Evolutionary conservation across 92 coral and sea anemone genomes (phyloP).

Genomic region (Bergia sp.): DNA sequence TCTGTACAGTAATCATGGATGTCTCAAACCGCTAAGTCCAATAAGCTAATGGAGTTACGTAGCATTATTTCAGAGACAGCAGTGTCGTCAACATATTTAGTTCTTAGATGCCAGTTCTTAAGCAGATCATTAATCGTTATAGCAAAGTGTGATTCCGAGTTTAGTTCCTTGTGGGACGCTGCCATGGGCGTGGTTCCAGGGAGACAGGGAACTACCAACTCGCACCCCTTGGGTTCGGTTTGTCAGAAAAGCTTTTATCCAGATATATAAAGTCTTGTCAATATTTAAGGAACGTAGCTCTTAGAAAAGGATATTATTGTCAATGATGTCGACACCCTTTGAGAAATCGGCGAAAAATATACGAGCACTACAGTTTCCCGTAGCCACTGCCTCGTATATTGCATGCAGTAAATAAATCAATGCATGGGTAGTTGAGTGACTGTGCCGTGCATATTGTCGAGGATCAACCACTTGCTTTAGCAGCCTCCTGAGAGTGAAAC

Average conservation of each 20-base stretch:
- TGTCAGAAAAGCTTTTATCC: slow-evolving; percentile 46
- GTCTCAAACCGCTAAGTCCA: slow-evolving; percentile 49
- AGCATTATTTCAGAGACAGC: slow-evolving; percentile 26
- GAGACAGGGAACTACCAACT: slow-evolving; percentile 31
- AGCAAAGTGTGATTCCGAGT: slow-evolving; percentile 36
- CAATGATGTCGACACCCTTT: slow-evolving; percentile 32
- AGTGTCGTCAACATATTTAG: slow-evolving; percentile 43
- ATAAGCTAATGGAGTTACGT: slow-evolving; percentile 37
- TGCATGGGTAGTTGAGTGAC: too few species aligned
- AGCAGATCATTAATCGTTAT: slow-evolving; percentile 37
- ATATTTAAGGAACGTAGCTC: slow-evolving; percentile 37
- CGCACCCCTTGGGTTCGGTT: slow-evolving; percentile 37
- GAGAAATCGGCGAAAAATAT: slow-evolving; percentile 43
- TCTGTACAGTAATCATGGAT: slow-evolving; percentile 42
- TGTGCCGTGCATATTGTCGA: too few species aligned
- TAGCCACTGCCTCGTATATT: not conserved
- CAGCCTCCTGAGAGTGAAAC: too few species aligned
- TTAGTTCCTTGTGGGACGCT: slow-evolving; percentile 37
- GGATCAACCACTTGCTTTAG: too few species aligned
- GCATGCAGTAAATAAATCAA: too few species aligned
- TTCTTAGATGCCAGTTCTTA: slow-evolving; percentile 34
- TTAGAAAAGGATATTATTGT: slow-evolving; percentile 30
- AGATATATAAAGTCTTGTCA: not conserved
- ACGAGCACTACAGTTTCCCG: slow-evolving; percentile 17
- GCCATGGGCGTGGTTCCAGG: slow-evolving; percentile 38